A percentile compares a stretch with the other conserved stretches of the same genome.
These are phyloP conservation scores for Epinotia nisella DNA, from an alignment of 2,888 invertebrate species.

Conservation along the genomic window DNA sequence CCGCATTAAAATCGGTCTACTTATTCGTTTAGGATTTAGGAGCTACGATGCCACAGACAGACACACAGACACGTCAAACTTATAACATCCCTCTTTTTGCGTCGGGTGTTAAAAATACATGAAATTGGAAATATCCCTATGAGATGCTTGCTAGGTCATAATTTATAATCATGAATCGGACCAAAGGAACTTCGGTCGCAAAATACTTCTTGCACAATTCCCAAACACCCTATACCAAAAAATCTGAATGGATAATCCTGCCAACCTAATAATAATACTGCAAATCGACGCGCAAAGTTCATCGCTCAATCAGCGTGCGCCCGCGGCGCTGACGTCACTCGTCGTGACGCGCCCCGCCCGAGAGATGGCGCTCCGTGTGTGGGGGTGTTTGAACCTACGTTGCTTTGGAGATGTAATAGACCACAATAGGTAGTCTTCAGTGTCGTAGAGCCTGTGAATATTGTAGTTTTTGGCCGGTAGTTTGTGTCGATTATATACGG, in stretches of 20 bases:
- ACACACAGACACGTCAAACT: no score
- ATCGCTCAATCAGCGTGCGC: conserved; percentile 79
- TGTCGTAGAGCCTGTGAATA: background rate
- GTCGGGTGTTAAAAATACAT: no score
- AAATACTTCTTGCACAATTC: background rate
- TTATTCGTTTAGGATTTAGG: no score
- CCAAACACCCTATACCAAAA: conserved; percentile 63
- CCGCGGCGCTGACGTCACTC: conserved; percentile 73
- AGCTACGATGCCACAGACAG: no score
- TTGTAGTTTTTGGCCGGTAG: no score
- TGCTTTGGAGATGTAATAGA: background rate
- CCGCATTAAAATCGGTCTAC: no score
- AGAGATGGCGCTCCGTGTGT: conserved; percentile 71
- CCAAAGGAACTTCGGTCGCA: no score
- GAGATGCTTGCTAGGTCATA: no score
- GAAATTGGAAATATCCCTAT: no score
- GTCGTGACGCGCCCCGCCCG: conserved; percentile 73
- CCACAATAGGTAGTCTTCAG: background rate
- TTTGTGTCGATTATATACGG: no score
- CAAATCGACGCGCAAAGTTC: conserved; percentile 79
- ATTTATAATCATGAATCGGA: no score
- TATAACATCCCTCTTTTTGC: no score
- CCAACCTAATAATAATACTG: conserved; percentile 72
- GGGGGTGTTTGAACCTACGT: conserved; percentile 38
- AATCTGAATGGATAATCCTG: conserved; percentile 79